Evolutionary conservation across 92 coral and sea anemone species (phyloP).

Genomic region (Pocillopora meandrina): DNA sequence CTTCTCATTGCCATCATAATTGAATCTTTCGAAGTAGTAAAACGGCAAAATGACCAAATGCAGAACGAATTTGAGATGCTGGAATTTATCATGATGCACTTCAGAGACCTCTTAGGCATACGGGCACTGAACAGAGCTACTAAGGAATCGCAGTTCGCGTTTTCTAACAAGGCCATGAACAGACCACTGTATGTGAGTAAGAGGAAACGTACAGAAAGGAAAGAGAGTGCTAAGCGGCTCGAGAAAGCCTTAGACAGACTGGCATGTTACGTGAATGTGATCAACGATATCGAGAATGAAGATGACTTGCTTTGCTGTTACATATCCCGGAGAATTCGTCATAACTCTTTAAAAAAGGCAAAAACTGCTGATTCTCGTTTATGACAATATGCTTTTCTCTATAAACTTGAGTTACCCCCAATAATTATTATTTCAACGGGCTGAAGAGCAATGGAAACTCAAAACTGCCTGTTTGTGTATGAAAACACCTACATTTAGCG

Average conservation of each 20-base stretch:
- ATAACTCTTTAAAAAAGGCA: not conserved
- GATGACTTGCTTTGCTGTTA: slow-evolving; percentile 43
- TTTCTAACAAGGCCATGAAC: not conserved
- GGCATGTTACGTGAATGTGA: slow-evolving; percentile 4
- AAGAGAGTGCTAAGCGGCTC: not conserved
- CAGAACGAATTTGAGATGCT: slow-evolving; percentile 85
- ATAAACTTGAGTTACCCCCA: too few relatives aligned
- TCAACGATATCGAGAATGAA: slow-evolving; percentile 11
- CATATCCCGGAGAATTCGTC: slow-evolving; percentile 25
- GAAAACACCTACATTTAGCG: too few relatives aligned
- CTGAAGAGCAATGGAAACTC: too few relatives aligned
- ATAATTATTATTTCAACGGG: too few relatives aligned
- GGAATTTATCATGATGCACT: slow-evolving; percentile 67
- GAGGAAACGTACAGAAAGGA: not conserved
- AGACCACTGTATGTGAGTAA: not conserved
- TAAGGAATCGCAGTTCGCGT: slow-evolving; percentile 1
- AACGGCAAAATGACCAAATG: slow-evolving; percentile 54
- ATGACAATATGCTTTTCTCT: not conserved
- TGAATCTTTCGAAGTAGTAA: slow-evolving; percentile 74
- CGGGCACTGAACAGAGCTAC: slow-evolving; percentile 44
- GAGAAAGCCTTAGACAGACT: slow-evolving; percentile 35
- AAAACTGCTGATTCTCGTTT: not conserved
- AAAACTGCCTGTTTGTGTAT: too few relatives aligned
- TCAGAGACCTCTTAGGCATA: slow-evolving; percentile 75
- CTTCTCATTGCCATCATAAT: slow-evolving; percentile 78